These are phyloP conservation scores for Mastigias papua DNA, from an alignment of 30 jellyfish, hydroid and myxozoan genomes.

Conservation along the genomic window DNA sequence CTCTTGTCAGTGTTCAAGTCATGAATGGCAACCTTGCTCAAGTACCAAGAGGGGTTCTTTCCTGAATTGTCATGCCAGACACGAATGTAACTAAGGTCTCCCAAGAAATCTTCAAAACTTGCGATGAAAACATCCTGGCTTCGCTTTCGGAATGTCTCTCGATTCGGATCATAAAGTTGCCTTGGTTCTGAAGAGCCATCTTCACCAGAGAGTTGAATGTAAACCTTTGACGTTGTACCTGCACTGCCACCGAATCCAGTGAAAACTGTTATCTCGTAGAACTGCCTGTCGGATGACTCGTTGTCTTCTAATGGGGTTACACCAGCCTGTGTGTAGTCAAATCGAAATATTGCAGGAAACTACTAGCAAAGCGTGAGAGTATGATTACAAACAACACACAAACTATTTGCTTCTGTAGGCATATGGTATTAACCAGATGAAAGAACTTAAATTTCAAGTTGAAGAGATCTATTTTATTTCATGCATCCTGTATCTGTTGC, in stretches of 20 bases:
- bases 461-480: no score
- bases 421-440: no score
- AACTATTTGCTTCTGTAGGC: no score
- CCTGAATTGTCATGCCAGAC: constrained; percentile 98
- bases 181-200: constrained; percentile 92
- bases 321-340: constrained; percentile 78
- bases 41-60: constrained; percentile 94
- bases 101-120: constrained; percentile 87
- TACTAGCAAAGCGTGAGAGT: no score
- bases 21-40: constrained; percentile 83
- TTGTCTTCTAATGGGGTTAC: constrained; percentile 89
- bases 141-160: constrained; percentile 76
- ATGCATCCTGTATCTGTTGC: no score
- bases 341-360: background rate
- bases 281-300: constrained; percentile 87
- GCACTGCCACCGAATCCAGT: constrained; percentile 93
- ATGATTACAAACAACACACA: no score
- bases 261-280: constrained; percentile 90
- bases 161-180: constrained; percentile 66
- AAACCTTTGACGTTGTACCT: constrained; percentile 90
- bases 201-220: constrained; percentile 88
- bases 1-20: constrained; percentile 85
- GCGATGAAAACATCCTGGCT: constrained; percentile 92
- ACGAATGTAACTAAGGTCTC: constrained; percentile 79
- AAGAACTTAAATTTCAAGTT: no score